Base-by-base conservation (phyloP, 1,140 invertebrate genomes). In the Cardiocondyla obscurior region DNA sequence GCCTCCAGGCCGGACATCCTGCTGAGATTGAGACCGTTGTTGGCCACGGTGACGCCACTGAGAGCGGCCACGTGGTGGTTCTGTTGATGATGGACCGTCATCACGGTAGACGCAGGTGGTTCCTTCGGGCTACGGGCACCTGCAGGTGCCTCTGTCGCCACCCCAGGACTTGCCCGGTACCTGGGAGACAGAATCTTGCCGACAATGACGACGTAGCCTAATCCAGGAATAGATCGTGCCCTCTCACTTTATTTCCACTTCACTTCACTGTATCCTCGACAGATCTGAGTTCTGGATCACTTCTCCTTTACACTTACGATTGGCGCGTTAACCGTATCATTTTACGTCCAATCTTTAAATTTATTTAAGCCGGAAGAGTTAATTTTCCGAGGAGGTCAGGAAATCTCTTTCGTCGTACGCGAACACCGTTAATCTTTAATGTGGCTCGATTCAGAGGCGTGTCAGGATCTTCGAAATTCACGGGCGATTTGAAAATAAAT, bases 61-160 rank as follows among this genome's bases (percentile, higher is more conserved):
- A 92, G 89, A 70, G 93, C 93, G 74, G 92, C 92, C 91, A 93
- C 92, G 91, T 94, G 93, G 90, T 93, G 94, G 86, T 92, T 93
- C 84, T 93, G 93, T 79, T 94, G 94, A 88, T 93, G 92, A 87
- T 94, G 94, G 92, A 94, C 93, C 92, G 93, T 94, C 94, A 94
- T 94, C 88, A 93, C 92, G 90, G 84, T 77, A 12, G 85, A 87
- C 67, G 88, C 82, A 83, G 88, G 87, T 90, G 89, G 86, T 90
- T 90, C 87, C 81, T 82, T 81, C 84, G 91, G 92, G 88, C 91
- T 93, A 83, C 88, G 89, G 83, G 90, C 91, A 88, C 92, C 92
- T 85, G 90, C 82, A 83, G 92, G 90, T 90, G 89, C 91, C 89
- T 91, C 90, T 87, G 91, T 93, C 89, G 91, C 90, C 91, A 92